phyloP scores from a whole-genome alignment of 2,113 vertebrate genomes.

The Catagonus wagneri region DNA sequence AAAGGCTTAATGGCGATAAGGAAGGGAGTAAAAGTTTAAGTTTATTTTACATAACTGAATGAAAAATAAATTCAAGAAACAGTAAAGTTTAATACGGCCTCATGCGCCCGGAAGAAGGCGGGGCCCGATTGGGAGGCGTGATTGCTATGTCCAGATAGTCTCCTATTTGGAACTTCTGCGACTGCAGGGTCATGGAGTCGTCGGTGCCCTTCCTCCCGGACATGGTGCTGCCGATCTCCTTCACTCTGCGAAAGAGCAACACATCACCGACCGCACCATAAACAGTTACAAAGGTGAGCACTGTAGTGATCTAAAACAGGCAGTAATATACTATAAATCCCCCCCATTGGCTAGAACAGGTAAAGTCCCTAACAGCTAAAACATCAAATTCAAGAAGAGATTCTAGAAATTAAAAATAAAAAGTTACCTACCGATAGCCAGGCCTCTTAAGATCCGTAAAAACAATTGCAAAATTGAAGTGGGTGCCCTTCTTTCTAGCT shows the following conservation, averaged over 20 bases:
- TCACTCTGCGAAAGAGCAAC: constrained; percentile 89
- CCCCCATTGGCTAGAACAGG: background rate
- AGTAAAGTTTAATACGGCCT: constrained; percentile 92
- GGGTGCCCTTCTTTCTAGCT: constrained; percentile 97
- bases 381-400: background rate
- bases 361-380: background rate
- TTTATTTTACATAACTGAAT: constrained; percentile 83
- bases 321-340: background rate
- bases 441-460: constrained; percentile 96
- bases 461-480: constrained; percentile 98
- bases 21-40: constrained; percentile 8
- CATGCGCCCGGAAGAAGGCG: constrained; percentile 94
- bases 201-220: constrained; percentile 97
- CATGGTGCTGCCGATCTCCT: constrained; percentile 97
- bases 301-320: background rate
- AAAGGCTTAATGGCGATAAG: constrained; percentile 79
- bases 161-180: constrained; percentile 98
- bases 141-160: constrained; percentile 99
- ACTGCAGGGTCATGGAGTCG: constrained; percentile 98
- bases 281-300: background rate
- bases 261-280: too few relatives aligned
- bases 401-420: background rate
- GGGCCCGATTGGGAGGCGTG: constrained; percentile 96
- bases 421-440: constrained; percentile 92
- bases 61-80: constrained; percentile 66